These are phyloP conservation scores for Tipula confusa DNA, from an alignment of 2,888 invertebrate genomes.

Conservation along the genomic window DNA sequence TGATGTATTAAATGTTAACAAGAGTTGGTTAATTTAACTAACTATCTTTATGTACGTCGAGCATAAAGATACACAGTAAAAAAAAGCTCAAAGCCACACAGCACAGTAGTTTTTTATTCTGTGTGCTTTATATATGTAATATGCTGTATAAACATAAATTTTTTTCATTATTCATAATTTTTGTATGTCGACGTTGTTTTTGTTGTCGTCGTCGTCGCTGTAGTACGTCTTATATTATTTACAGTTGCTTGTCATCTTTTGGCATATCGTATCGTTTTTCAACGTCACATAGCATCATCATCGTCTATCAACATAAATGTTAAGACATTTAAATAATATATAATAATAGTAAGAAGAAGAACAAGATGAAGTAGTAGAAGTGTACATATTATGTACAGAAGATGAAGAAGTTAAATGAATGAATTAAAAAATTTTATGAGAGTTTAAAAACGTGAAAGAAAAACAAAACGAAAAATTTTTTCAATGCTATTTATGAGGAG, in stretches of 20 bases:
- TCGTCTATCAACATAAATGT: constrained; percentile 25
- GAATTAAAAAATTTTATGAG: constrained; percentile 7
- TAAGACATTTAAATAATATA: constrained; percentile 15
- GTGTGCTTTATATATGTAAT: background rate
- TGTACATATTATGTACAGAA: background rate
- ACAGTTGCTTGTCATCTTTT: constrained; percentile 14
- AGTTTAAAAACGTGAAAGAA: background rate
- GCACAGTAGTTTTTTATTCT: background rate
- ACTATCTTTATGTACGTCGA: background rate
- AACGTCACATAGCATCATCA: constrained; percentile 3
- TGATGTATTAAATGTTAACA: background rate
- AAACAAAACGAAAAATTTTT: background rate
- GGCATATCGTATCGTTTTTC: constrained; percentile 12
- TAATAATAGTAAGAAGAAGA: background rate
- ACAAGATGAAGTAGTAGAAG: background rate
- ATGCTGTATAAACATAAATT: background rate
- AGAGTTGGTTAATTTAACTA: constrained; percentile 6
- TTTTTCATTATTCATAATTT: background rate
- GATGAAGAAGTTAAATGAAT: background rate
- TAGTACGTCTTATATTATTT: background rate
- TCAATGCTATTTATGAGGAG: background rate
- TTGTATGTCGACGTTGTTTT: background rate
- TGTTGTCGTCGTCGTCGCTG: background rate
- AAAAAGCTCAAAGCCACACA: background rate
- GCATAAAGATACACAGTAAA: background rate